These are phyloP conservation scores for Oxystoma pomonae DNA, from an alignment of 2,888 invertebrate species.

Conservation along the genomic window DNA sequence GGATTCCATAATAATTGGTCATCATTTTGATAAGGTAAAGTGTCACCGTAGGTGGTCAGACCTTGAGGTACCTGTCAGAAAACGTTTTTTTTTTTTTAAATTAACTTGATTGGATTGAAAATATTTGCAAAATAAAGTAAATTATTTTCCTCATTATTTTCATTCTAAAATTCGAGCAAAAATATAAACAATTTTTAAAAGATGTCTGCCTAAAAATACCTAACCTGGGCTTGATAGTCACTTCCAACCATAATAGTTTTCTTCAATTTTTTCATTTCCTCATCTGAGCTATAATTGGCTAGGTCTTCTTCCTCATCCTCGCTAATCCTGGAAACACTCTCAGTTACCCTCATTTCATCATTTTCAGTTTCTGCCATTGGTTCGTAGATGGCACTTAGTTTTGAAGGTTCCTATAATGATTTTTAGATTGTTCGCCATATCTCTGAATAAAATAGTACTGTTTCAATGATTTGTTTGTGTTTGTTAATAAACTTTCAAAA, in stretches of 20 bases:
- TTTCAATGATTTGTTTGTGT: too few species aligned
- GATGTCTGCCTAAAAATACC: background rate
- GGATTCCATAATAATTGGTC: slow-evolving; percentile 95
- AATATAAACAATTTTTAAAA: background rate
- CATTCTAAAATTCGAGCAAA: too few species aligned
- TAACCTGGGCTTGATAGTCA: slow-evolving; percentile 87
- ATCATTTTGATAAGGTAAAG: slow-evolving; percentile 91
- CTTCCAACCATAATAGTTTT: slow-evolving; percentile 91
- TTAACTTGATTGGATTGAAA: too few species aligned
- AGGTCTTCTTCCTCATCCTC: slow-evolving; percentile 75
- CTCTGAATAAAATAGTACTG: too few species aligned
- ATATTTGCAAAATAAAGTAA: too few species aligned
- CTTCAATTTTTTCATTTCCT: slow-evolving; percentile 56
- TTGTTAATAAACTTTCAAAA: too few species aligned
- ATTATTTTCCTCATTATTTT: too few species aligned
- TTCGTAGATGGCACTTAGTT: slow-evolving; percentile 54
- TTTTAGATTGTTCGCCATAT: too few species aligned
- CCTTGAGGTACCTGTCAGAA: slow-evolving; percentile 74
- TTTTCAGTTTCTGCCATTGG: slow-evolving; percentile 46
- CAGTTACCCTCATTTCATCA: slow-evolving; percentile 50
- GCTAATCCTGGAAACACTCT: slow-evolving; percentile 69
- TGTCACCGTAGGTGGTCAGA: slow-evolving; percentile 87
- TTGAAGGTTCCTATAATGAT: too few species aligned
- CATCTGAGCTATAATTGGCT: slow-evolving; percentile 71
- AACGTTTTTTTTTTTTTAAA: too few species aligned